These are phyloP conservation scores for Ptilonorhynchus violaceus DNA, from an alignment of 2,113 vertebrate species.

Conservation along the genomic window DNA sequence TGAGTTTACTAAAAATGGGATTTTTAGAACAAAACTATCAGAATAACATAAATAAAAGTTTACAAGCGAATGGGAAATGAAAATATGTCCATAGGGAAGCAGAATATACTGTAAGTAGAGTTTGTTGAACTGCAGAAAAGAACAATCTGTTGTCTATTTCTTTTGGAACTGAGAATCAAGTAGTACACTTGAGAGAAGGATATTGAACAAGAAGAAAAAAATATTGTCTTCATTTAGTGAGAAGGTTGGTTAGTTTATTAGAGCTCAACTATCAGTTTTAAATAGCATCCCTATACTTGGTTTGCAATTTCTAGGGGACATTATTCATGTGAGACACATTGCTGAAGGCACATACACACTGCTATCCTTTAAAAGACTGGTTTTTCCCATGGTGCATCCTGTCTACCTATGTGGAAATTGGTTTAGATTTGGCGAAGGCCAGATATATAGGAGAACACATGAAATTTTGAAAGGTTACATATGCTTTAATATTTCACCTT, in stretches of 20 bases:
- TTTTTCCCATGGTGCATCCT: background rate
- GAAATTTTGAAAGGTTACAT: background rate
- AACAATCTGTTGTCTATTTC: background rate
- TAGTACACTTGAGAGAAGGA: background rate
- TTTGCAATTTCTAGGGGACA: background rate
- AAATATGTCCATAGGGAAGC: background rate
- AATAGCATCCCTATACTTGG: background rate
- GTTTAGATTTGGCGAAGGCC: background rate
- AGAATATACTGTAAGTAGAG: background rate
- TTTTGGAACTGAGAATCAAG: background rate
- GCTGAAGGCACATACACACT: background rate
- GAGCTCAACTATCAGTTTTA: background rate
- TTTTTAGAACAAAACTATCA: background rate
- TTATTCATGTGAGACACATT: background rate
- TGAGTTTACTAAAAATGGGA: background rate
- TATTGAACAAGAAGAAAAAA: background rate
- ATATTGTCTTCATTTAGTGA: background rate
- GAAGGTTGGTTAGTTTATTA: background rate
- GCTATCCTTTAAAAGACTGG: background rate
- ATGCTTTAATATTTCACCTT: background rate
- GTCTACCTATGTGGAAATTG: background rate
- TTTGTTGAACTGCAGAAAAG: background rate
- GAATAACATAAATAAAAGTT: background rate
- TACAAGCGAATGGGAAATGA: background rate
- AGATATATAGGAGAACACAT: background rate